These are phyloP conservation scores for Smithornis capensis DNA, from an alignment of 2,113 vertebrate species.

Conservation along the genomic window DNA sequence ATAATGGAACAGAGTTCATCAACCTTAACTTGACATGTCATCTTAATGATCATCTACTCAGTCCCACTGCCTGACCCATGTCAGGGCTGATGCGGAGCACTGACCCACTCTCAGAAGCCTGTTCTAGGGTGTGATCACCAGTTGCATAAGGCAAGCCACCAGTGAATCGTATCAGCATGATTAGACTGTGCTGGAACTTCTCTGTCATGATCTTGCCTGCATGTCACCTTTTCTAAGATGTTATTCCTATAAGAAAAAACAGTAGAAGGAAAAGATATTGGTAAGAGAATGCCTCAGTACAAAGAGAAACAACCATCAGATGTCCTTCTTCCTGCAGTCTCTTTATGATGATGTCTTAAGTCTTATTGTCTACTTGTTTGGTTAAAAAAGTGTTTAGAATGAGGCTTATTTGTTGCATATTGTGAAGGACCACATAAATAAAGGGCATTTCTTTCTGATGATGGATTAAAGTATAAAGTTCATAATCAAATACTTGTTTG, in stretches of 20 bases:
- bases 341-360: not conserved
- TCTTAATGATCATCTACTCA: rapidly evolving
- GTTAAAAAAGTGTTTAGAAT: not conserved
- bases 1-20: not conserved
- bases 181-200: not conserved
- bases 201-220: not conserved
- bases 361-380: not conserved
- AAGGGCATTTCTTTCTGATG: not conserved
- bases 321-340: not conserved
- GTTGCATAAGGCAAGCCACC: not conserved
- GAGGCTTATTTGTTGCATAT: not conserved
- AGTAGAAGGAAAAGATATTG: not conserved
- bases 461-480: not conserved
- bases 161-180: not conserved
- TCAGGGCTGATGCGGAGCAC: not conserved
- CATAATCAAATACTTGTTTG: not conserved
- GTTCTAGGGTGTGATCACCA: not conserved
- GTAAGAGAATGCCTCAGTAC: not conserved
- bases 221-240: not conserved
- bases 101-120: not conserved
- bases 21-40: not conserved
- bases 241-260: not conserved
- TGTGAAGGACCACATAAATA: not conserved
- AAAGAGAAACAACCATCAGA: not conserved
- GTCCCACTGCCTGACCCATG: not conserved